Percentiles rank a stretch among this genome's conserved stretches.
phyloP scores from a whole-genome alignment of 2,888 invertebrate genomes.

The Furcula furcula region DNA sequence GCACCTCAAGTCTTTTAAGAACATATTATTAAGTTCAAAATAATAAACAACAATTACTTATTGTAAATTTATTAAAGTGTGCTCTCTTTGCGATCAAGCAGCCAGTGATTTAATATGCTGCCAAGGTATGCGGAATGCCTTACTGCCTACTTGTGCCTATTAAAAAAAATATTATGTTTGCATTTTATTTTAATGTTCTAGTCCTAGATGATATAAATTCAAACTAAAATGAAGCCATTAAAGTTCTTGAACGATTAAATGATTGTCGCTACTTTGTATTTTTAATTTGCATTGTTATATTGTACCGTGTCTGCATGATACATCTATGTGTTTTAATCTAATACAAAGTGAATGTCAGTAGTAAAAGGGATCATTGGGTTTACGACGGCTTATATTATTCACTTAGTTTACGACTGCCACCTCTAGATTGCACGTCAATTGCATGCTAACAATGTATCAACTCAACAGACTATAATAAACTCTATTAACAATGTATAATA shows the following conservation, averaged over 20 bases:
- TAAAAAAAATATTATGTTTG: conserved; percentile 21
- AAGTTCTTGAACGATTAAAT: too few relatives aligned
- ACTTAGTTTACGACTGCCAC: background rate
- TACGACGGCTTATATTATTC: conserved; percentile 2
- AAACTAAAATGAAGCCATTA: too few relatives aligned
- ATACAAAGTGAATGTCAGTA: conserved; percentile 1
- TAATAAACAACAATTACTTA: too few relatives aligned
- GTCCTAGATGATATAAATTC: too few relatives aligned
- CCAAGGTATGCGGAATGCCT: conserved; percentile 71
- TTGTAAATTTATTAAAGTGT: conserved; percentile 39
- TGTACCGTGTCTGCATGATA: conserved; percentile 28
- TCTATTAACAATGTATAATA: too few relatives aligned
- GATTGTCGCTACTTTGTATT: background rate
- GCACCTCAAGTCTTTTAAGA: too few relatives aligned
- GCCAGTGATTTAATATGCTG: conserved; percentile 81
- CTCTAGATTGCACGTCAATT: background rate
- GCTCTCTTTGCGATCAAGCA: conserved; percentile 74
- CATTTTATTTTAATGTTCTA: too few relatives aligned
- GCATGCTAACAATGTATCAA: conserved; percentile 4
- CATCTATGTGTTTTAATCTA: conserved; percentile 7
- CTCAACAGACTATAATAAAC: too few relatives aligned
- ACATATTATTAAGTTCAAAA: too few relatives aligned
- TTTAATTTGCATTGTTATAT: conserved; percentile 12
- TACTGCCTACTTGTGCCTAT: conserved; percentile 16
- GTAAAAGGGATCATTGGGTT: conserved; percentile 3